Base-by-base conservation (phyloP, 2,113 vertebrate species). In the Oceanites oceanicus region DNA sequence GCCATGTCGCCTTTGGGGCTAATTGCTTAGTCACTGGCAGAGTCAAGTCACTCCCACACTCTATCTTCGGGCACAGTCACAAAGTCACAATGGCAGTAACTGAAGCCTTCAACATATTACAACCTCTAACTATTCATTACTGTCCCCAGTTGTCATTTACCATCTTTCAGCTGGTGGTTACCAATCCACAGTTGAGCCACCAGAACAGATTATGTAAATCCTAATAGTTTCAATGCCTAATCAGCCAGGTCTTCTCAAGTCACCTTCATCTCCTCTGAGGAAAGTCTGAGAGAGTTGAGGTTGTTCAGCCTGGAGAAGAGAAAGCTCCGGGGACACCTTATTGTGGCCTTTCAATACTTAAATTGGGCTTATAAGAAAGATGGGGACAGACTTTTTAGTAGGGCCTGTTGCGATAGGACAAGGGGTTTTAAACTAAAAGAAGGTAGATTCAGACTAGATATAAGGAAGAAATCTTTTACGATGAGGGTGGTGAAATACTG, bases 31-130 rank as follows among this genome's bases (percentile, higher is more conserved):
- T 89, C 92, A 65, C 45, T 83, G 78, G 71, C 74, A 86, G 78
- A 96, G 78, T 9, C 6, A 0, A 77, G 77, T 92, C 90, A 59
- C 61, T 94, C 94, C 93, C 85, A 91, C 93, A 50, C 66, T 81
- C 25, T 91, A 23, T 84, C 91, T 96, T 82, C 15, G 1, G 86
- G 93, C 94, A 78, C 3, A 92, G 91, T 78, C 73, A 67, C 52
- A 49, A 58, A 88, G 77, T 68, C 1, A 0, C 89, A 47, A 81
- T n/a, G 68, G 95, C 90, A 94, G 92, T 93, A 97, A 96, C 91
- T 93, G 91, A 80, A 96, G 66, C 84, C 71, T 97, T 96, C 96
- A 93, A 91, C 74, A 96, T 85, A 79, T 91, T 95, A 90, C 77
- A 92, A 12, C 45, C 36, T 85, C 74, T 85, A 85, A 94, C 87